Base-by-base conservation (phyloP, 2,888 invertebrate species). In the Tenthredo notha region DNA sequence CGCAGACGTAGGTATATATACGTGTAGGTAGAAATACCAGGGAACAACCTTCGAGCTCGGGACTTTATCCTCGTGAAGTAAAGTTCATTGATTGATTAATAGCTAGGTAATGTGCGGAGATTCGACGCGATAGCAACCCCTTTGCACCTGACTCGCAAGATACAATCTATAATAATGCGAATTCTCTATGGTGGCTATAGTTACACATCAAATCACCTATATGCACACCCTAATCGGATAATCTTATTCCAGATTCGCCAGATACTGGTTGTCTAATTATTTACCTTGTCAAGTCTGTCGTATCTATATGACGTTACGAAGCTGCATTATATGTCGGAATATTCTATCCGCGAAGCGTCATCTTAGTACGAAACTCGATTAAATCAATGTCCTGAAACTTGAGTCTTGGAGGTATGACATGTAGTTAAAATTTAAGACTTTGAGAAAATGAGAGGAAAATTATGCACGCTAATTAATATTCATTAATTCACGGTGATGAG, bases 31-130 rank as follows among this genome's bases (percentile, higher is more conserved):
- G 77, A 33, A 54, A 50, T 54, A 54, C 40, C 74, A 25, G 43
- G n/a, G 43, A 21, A 74, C 12, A 29, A 33, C 21, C 61, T 25
- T 61, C 21, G 25, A 61, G 61, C 61, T 25, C 61, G 61, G 61
- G 25, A 61, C 61, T 61, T 61, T 61, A 61, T 12, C 25, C 61
- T 61, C 9, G 21, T 18, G 33, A 25, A 67, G 67, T 67, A 33
- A 67, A 67, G 33, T 33, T 33, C 67, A 67, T 67, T 67, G 67
- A 67, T 67, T 67, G 33, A 67, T 67, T 67, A 67, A 67, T 33
- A 67, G 25, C 25, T 12, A 10, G 18, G 33, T 18, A 33, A 67
- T 33, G 10, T 67, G 67, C n/a, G 54, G 15, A 18, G 67, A 33
- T 33, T 67, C 33, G 67, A 67, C 18, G 67, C 67, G 18, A 67